Conservation (phyloP, 2,797 vertebrate species). For the Poeciliopsis turneri region DNA sequence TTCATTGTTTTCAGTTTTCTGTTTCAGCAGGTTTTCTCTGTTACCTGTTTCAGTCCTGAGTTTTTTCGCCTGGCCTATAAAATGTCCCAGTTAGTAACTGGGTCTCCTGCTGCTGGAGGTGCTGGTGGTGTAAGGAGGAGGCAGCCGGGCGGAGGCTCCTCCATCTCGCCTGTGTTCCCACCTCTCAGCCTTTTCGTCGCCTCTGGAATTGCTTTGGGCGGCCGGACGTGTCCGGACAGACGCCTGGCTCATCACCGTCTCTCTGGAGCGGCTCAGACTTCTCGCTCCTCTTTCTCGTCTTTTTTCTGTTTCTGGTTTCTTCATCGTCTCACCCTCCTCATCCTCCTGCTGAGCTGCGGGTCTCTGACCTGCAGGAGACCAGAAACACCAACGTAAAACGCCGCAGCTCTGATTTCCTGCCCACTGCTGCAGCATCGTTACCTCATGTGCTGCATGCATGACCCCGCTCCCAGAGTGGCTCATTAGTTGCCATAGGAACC, state of each 20-base stretch:
- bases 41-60: conserved; percentile 53
- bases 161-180: not conserved
- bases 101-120: conserved; percentile 55
- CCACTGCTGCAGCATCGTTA: conserved; percentile 17
- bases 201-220: conserved; percentile 30
- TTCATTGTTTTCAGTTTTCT: too few species aligned
- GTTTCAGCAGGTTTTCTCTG: conserved; percentile 21
- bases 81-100: conserved; percentile 74
- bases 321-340: not conserved
- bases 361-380: not conserved
- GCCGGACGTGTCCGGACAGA: conserved; percentile 18
- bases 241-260: not conserved
- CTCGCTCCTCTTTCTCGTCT: not conserved
- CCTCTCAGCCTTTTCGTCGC: conserved; percentile 4
- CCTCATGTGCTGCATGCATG: conserved; percentile 13
- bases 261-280: not conserved
- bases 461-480: conserved; percentile 28
- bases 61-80: conserved; percentile 64
- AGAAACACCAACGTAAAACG: not conserved
- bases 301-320: not conserved
- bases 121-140: conserved; percentile 13
- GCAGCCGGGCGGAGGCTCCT: conserved; percentile 19
- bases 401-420: not conserved
- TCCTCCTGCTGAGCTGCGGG: not conserved
- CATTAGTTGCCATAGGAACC: conserved; percentile 68